Percentiles rank a stretch among this genome's conserved stretches.
Conservation (phyloP, 2,888 invertebrate genomes). For the Timema podura region DNA sequence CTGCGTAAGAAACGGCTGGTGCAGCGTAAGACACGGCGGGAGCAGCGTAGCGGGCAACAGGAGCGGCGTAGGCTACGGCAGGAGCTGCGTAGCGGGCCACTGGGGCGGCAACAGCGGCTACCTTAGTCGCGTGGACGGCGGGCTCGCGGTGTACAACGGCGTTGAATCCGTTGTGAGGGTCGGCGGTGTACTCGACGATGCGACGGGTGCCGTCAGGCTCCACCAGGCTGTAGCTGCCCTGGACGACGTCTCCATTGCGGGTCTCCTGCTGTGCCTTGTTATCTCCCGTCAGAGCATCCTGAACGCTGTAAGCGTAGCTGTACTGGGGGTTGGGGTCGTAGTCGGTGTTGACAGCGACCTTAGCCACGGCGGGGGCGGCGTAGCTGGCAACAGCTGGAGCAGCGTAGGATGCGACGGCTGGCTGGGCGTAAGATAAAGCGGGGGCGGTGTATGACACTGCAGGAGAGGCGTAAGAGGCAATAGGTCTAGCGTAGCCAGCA, state of each 20-base stretch:
- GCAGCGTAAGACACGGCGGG: conserved; percentile 2
- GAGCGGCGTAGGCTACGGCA: conserved; percentile 20
- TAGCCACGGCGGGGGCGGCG: conserved; percentile 20
- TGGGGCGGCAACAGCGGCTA: conserved; percentile 21
- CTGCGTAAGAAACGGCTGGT: background rate
- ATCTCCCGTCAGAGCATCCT: conserved; percentile 37
- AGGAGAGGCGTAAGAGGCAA: conserved; percentile 20
- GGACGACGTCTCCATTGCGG: conserved; percentile 36
- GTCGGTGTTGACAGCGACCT: conserved; percentile 29
- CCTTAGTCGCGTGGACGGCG: conserved; percentile 22
- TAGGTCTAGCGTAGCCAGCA: conserved; percentile 21
- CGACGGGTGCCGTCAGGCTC: conserved; percentile 35
- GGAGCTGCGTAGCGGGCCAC: conserved; percentile 9
- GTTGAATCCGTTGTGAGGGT: conserved; percentile 36
- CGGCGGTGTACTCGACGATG: conserved; percentile 37
- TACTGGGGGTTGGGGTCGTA: conserved; percentile 37
- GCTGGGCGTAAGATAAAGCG: background rate
- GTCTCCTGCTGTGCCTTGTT: conserved; percentile 36
- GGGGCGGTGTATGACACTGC: conserved; percentile 12
- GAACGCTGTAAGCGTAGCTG: conserved; percentile 36
- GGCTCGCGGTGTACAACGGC: conserved; percentile 33
- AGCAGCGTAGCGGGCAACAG: conserved; percentile 17
- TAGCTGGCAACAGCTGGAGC: conserved; percentile 9
- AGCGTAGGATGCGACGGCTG: background rate
- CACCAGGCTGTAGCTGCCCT: conserved; percentile 35